Evolutionary conservation across 2,888 invertebrate genomes (phyloP), one percentile per base, ranked within the genome.

Genomic region (Agriotes lineatus): DNA sequence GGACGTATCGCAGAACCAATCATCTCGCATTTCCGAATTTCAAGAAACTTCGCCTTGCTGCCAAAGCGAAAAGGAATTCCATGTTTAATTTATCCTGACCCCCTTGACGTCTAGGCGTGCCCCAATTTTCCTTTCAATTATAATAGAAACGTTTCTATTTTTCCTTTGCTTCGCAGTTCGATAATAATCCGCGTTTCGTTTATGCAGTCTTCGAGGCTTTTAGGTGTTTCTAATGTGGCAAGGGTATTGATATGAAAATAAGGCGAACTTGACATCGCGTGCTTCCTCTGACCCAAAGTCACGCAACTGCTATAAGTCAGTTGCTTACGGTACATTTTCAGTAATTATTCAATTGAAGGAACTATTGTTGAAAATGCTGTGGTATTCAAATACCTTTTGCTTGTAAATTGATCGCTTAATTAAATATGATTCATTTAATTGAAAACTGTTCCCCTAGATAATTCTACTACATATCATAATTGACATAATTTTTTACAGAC

Each of bases 271-370:
- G 22, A 42, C 14, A 14, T 58, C 25, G 57, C 57, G 57, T 58
- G 57, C 22, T n/a, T 14, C 33, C 10, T 52, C 33, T 16, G 16
- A 16, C 16, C 25, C 1, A 14, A 0, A 58, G 57, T 58, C 57
- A 58, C 57, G 57, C 57, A 22, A 58, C 33, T 52, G 20, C 30
- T 33, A 7, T 50, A 50, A 50, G 18, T 16, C 33, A 33, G 10
- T 30, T n/a, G 18, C 12, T 50, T 50, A 50, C 20, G 25, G 30
- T 33, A 16, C 52, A 52, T 52, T 33, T 52, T 19, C 10, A 52
- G 30, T 18, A 52, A 52, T 52, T 52, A 52, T 52, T 52, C 33
- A 52, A 52, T 52, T 52, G 22, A 48, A n/a, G 48, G 14, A 18
- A 12, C 18, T 12, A 22, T 48, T 48, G 48, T 48, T 48, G 1